phyloP scores from a whole-genome alignment of 2,797 vertebrate species.

The Scolopax bukidnonensis region DNA sequence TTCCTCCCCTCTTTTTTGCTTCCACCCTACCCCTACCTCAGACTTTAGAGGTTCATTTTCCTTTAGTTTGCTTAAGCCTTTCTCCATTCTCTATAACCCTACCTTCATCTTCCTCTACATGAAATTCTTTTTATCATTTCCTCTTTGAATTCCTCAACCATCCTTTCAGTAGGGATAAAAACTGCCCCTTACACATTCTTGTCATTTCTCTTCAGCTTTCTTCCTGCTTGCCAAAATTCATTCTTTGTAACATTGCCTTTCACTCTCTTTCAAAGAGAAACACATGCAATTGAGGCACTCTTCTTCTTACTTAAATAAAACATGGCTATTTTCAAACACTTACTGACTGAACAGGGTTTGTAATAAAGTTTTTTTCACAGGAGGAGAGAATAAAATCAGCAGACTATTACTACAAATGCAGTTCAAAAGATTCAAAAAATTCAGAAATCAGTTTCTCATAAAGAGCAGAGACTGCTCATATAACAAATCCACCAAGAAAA shows the following conservation, averaged over 20 bases:
- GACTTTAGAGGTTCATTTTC: not conserved
- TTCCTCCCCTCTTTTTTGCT: not conserved
- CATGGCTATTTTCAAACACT: conserved; percentile 1
- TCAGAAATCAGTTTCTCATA: not conserved
- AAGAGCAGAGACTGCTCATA: not conserved
- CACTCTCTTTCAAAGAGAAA: conserved; percentile 22
- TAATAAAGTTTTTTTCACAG: not conserved
- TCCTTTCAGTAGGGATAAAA: not conserved
- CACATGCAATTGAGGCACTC: not conserved
- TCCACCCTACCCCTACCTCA: not conserved
- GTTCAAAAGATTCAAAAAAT: not conserved
- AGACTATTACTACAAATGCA: not conserved
- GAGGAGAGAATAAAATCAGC: not conserved
- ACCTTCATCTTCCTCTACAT: not conserved
- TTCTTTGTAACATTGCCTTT: not conserved
- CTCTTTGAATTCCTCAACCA: not conserved
- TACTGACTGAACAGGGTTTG: not conserved
- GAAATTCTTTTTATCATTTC: not conserved
- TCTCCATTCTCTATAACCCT: not conserved
- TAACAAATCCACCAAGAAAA: not conserved
- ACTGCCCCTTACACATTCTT: not conserved
- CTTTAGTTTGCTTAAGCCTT: not conserved
- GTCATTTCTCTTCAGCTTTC: not conserved
- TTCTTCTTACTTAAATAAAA: conserved; percentile 14
- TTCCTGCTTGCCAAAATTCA: not conserved